Evolutionary conservation across 2,888 invertebrate genomes (phyloP), one percentile per base, ranked within the genome.

Genomic region (Mesorhabditis sp.): DNA sequence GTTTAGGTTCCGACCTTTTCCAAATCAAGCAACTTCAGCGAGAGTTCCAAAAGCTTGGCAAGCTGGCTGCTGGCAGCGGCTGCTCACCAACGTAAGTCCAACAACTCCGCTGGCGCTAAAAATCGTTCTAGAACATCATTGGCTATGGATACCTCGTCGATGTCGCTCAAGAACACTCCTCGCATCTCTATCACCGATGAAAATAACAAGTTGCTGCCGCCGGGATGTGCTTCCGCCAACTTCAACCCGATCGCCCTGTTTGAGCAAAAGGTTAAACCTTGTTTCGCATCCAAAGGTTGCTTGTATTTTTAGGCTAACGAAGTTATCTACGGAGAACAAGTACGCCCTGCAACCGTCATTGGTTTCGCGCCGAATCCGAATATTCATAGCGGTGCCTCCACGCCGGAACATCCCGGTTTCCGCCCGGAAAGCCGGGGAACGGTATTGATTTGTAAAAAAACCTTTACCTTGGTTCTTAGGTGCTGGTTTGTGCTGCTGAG

Each of bases 101-200:
- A 50, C 7, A 13, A 50, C n/a, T 13, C 7, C 58, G 1, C n/a
- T 13, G n/a, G n/a, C n/a, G 2, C n/a, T 50, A 50, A 50, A 50
- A 50, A 50, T 50, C 58, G 10, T 28, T 28, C 28, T 28, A 28
- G 28, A 28, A 28, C 28, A 28, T 50, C 58, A 13, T 50, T 50
- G 58, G 58, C 58, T n/a, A 50, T n/a, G 7, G 58, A 50, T 50
- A 13, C 58, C 7, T 50, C 58, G 10, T 41, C 41, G 41, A 61
- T 58, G 6, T 5, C 5, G 41, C 13, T 67, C n/a, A 41, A 4
- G 13, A 28, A 62, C 28, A 77, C 82, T 43, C 80, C 82, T 50
- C 75, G 77, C 43, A 83, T 83, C 28, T 82, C 79, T 64, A 83
- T 84, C 65, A 84, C 84, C 4, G 84, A 84, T 67, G 84, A 84